A percentile compares a stretch with the other conserved stretches of the same genome.
phyloP scores from a whole-genome alignment of 1,140 invertebrate species.

The Dysdera silvatica region DNA sequence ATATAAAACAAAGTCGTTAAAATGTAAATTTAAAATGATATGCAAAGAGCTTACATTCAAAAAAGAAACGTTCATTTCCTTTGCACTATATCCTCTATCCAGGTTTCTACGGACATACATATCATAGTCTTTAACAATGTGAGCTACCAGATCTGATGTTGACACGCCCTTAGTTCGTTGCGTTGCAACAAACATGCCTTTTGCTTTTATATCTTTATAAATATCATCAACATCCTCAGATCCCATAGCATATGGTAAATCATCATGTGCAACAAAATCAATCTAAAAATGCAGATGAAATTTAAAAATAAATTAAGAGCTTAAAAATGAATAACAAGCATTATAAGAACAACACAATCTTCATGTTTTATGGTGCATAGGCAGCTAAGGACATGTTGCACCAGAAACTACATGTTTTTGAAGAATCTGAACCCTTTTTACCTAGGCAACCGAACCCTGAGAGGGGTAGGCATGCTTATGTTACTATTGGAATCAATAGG shows the following conservation, averaged over 20 bases:
- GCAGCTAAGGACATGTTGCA: too few species aligned
- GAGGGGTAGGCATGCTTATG: too few species aligned
- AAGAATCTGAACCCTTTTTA: too few species aligned
- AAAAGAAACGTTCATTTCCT: constrained; percentile 96
- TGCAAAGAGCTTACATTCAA: constrained; percentile 77
- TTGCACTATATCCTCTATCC: constrained; percentile 89
- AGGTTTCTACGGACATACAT: constrained; percentile 94
- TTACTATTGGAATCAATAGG: too few species aligned
- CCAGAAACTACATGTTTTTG: too few species aligned
- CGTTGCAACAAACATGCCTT: constrained; percentile 95
- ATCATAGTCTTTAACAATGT: constrained; percentile 98
- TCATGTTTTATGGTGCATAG: too few species aligned
- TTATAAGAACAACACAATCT: too few species aligned
- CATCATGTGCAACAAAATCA: constrained; percentile 99
- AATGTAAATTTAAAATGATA: too few species aligned
- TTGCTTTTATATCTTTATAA: constrained; percentile 80
- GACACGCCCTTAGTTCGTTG: constrained; percentile 74
- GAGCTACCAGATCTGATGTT: constrained; percentile 93
- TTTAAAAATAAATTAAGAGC: too few species aligned
- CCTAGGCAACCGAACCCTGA: too few species aligned
- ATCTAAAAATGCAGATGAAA: constrained; percentile 68
- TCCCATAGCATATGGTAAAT: constrained; percentile 79
- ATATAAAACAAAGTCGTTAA: too few species aligned
- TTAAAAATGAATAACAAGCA: too few species aligned
- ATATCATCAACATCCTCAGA: constrained; percentile 65